These are phyloP conservation scores for Ephydatia muelleri DNA, from an alignment of 37 sponge, comb jelly and placozoan genomes.

Conservation along the genomic window DNA sequence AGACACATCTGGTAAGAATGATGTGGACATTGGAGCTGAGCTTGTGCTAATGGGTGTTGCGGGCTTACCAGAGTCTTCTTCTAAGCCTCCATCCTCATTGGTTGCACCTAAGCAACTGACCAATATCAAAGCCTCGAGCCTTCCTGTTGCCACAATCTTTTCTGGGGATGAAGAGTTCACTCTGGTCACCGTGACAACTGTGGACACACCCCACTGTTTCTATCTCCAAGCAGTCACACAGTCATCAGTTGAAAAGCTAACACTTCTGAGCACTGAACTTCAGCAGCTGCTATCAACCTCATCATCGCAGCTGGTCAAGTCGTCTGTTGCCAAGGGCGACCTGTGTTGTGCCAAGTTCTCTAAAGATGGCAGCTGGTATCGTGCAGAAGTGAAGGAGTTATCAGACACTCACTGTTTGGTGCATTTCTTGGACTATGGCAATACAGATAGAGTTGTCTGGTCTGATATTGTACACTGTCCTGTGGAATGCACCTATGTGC, in stretches of 20 bases:
- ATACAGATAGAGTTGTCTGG: slow-evolving; percentile 16
- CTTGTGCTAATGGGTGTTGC: slow-evolving; percentile 7
- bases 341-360: slow-evolving; percentile 29
- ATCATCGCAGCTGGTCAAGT: neutral
- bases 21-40: slow-evolving; percentile 23
- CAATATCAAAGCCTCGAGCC: neutral
- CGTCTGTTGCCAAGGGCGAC: slow-evolving; percentile 12
- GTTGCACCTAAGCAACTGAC: neutral
- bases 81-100: neutral
- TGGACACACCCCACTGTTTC: neutral
- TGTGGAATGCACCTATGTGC: slow-evolving; percentile 4
- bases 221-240: neutral
- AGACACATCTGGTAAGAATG: neutral
- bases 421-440: slow-evolving; percentile 69
- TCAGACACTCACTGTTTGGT: neutral
- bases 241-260: neutral
- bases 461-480: neutral
- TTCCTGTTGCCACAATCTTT: neutral
- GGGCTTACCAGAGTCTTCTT: neutral
- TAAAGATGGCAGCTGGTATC: slow-evolving; percentile 18
- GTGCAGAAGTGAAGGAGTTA: slow-evolving; percentile 21
- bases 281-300: neutral
- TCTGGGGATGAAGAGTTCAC: neutral
- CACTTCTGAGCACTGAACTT: neutral
- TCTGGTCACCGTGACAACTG: neutral